Base-by-base conservation (phyloP, 2,888 invertebrate species). In the Spodoptera exigua region DNA sequence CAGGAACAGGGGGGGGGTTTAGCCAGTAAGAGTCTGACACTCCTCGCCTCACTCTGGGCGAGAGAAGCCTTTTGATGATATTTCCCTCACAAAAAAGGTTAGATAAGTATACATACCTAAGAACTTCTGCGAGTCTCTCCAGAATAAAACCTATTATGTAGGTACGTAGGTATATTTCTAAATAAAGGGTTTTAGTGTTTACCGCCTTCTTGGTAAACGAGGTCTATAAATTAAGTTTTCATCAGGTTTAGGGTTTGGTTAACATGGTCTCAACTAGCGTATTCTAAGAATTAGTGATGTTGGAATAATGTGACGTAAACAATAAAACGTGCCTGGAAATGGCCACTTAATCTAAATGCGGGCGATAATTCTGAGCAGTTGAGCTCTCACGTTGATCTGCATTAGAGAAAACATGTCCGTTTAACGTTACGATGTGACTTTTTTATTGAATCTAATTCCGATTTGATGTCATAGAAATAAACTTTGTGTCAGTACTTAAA, bases 311-410 rank as follows among this genome's bases (percentile, higher is more conserved):
- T 64, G 56, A 65, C 54, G 60, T 41, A 45, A 57, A 62, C 72
- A 69, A 72, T 78, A 69, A 75, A 76, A 75, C 57, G 53, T 32
- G 57, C 52, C 68, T 68, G 68, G 74, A 77, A 75, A 66, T 66
- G 53, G 61, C 54, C 62, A 54, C 68, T 78, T 71, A 75, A 74
- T 77, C 56, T 60, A 59, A 71, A 74, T 74, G 78, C 63, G 61
- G 56, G 65, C 46, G 48, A 68, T 76, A 56, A 78, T 56, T 65
- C 54, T 62, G 60, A 71, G 71, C 39, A 66, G 74, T 74, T 61
- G 56, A 62, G 52, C 65, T 70, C 65, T 53, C 62, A 63, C 58
- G 59, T 75, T 53, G 61, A 54, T 63, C 69, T 51, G 47, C 17
- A 13, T 66, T 51, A 39, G 32, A 54, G 11, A 27, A 45, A 36